Base-by-base conservation (phyloP, 2,888 invertebrate genomes). In the Lochmaea capreae region DNA sequence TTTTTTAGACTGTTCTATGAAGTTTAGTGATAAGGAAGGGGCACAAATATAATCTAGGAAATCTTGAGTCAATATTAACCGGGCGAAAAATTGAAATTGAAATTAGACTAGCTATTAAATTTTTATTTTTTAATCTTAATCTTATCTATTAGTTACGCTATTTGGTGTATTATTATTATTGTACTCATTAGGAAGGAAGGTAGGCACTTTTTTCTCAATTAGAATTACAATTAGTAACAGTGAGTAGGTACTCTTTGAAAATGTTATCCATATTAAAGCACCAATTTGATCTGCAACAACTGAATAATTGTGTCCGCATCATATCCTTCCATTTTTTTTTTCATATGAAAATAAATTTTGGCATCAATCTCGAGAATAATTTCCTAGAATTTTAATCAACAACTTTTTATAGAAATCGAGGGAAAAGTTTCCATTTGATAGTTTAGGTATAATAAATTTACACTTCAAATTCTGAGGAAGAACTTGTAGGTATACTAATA, bases 161-260 rank as follows among this genome's bases (percentile, higher is more conserved):
- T 12, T 49, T n/a, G 49, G 12, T 46, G n/a, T n/a, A 52, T 52
- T 52, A n/a, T 54, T 16, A 54, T 54, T 54, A 54, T 22, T 9
- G 52, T 54, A 54, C 10, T 43, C 11, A 16, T n/a, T 14, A 49
- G n/a, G 12, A 49, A 49, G 12, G 9, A 16, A 54, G 59, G 33
- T 10, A 11, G 6, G 58, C 14, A 58, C 26, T 58, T 26, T 4
- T 58, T 58, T 58, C 11, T 22, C 58, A 54, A 14, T 59, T 14
- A 12, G 39, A 59, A 26, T 59, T 59, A 10, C 39, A 59, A 59
- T 59, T 59, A 59, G 59, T 59, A 59, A 59, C 59, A 59, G 59
- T 59, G 33, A 59, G 33, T 59, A 59, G 26, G 33, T 33, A 33
- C 12, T 58, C 12, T 58, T 58, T 14, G 3, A 58, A 59, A 59